phyloP scores from a whole-genome alignment of 2,113 vertebrate species.

The Toxotes jaculatrix region DNA sequence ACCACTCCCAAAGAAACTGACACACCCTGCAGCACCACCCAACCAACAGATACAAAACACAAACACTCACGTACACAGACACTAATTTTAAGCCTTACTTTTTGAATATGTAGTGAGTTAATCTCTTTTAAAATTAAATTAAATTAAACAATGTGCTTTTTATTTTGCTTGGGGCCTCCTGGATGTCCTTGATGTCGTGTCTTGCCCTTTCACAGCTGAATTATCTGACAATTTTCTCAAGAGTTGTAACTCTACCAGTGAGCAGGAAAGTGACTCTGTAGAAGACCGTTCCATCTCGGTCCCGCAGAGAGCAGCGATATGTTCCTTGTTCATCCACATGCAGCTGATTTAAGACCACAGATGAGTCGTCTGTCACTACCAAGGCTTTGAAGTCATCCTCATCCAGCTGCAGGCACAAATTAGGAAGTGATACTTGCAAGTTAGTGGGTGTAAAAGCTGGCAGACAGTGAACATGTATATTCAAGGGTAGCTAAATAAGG shows the following conservation, averaged over 20 bases:
- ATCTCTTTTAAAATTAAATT: not conserved
- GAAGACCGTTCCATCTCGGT: constrained; percentile 59
- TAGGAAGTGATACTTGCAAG: constrained; percentile 4
- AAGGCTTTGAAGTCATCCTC: constrained; percentile 64
- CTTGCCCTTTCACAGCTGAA: not conserved
- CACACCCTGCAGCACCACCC: constrained; percentile 13
- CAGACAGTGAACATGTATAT: not conserved
- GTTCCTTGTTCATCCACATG: constrained; percentile 71
- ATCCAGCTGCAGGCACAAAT: constrained; percentile 52
- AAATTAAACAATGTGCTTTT: not conserved
- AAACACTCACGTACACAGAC: not conserved
- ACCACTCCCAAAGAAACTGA: not conserved
- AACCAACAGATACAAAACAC: not conserved
- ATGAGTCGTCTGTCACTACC: constrained; percentile 76
- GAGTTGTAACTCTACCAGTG: constrained; percentile 59
- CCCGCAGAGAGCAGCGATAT: constrained; percentile 78
- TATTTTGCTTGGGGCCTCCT: not conserved
- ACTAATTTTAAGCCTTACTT: not conserved
- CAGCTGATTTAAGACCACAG: constrained; percentile 82
- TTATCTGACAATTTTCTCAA: not conserved
- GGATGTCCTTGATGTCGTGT: not conserved
- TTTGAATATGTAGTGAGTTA: not conserved
- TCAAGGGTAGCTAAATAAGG: not conserved
- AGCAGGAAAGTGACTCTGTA: constrained; percentile 71
- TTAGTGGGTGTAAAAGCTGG: constrained; percentile 8